Evolutionary conservation across 2,888 invertebrate genomes (phyloP).

Genomic region (Sturmia bella): DNA sequence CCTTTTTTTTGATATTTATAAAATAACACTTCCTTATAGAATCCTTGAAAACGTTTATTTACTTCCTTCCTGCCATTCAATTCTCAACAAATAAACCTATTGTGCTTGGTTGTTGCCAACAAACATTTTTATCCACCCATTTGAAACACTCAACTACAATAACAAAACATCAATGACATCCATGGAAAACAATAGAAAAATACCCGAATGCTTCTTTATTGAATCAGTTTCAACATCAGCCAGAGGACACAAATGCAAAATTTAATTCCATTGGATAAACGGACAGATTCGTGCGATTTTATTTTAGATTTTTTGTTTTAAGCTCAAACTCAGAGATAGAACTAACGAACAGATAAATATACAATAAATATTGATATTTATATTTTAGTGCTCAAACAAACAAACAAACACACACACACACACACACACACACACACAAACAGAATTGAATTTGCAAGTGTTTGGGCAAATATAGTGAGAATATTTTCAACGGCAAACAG

Average conservation of each 20-base stretch:
- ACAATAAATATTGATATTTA: not conserved
- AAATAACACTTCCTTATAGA: not conserved
- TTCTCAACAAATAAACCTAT: not conserved
- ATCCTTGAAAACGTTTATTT: slow-evolving; percentile 24
- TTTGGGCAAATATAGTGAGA: slow-evolving; percentile 8
- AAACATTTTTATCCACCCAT: not conserved
- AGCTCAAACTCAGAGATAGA: slow-evolving; percentile 34
- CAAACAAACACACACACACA: not conserved
- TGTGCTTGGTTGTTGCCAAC: not conserved
- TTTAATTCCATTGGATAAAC: slow-evolving; percentile 43
- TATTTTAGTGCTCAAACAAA: slow-evolving; percentile 21
- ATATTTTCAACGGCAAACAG: slow-evolving; percentile 29
- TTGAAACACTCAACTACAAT: slow-evolving; percentile 7
- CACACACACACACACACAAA: too few relatives aligned
- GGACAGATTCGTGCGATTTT: slow-evolving; percentile 36
- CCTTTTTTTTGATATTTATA: too few relatives aligned
- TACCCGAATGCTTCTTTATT: slow-evolving; percentile 48
- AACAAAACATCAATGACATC: slow-evolving; percentile 13
- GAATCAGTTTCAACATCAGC: slow-evolving; percentile 39
- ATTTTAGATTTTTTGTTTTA: slow-evolving; percentile 27
- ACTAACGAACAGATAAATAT: slow-evolving; percentile 55
- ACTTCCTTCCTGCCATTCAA: not conserved
- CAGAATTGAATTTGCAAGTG: not conserved
- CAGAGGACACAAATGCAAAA: slow-evolving; percentile 44
- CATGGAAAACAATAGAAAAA: slow-evolving; percentile 38